Percentiles rank a stretch among this genome's conserved stretches.
Evolutionary conservation across 1,140 invertebrate genomes (phyloP).

Genomic region (Orussus abietinus): DNA sequence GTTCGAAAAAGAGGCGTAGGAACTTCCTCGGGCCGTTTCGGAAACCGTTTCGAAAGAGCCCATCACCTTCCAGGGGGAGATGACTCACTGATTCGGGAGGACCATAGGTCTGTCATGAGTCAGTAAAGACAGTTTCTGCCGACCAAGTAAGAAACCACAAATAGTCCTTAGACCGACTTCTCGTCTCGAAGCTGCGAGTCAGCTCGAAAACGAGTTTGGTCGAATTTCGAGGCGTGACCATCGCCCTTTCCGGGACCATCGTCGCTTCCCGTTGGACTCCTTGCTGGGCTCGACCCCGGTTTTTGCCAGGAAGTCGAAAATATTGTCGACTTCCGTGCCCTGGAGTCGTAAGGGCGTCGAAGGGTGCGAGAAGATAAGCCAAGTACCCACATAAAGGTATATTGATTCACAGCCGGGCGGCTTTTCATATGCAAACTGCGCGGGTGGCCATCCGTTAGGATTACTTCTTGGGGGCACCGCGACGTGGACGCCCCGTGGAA

Average conservation of each 20-base stretch:
- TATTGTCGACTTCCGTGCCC: constrained; percentile 46
- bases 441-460: constrained; percentile 50
- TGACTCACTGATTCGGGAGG: too few species aligned
- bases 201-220: constrained; percentile 20
- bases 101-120: too few species aligned
- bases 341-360: constrained; percentile 14
- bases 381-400: constrained; percentile 52
- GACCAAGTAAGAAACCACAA: too few species aligned
- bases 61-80: too few species aligned
- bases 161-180: too few species aligned
- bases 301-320: constrained; percentile 43
- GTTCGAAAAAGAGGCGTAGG: too few species aligned
- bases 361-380: constrained; percentile 43
- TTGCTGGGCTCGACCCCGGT: constrained; percentile 23
- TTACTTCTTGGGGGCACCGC: too few species aligned
- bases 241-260: constrained; percentile 11
- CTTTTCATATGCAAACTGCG: constrained; percentile 54
- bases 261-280: constrained; percentile 3
- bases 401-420: constrained; percentile 44
- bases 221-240: constrained; percentile 35
- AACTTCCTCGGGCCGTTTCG: too few species aligned
- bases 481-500: too few species aligned
- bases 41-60: too few species aligned
- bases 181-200: constrained; percentile 28
- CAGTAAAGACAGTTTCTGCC: too few species aligned